Percentiles rank a stretch among this genome's conserved stretches.
Evolutionary conservation across 2,888 invertebrate genomes (phyloP).

Genomic region (Peribatodes rhomboidaria): DNA sequence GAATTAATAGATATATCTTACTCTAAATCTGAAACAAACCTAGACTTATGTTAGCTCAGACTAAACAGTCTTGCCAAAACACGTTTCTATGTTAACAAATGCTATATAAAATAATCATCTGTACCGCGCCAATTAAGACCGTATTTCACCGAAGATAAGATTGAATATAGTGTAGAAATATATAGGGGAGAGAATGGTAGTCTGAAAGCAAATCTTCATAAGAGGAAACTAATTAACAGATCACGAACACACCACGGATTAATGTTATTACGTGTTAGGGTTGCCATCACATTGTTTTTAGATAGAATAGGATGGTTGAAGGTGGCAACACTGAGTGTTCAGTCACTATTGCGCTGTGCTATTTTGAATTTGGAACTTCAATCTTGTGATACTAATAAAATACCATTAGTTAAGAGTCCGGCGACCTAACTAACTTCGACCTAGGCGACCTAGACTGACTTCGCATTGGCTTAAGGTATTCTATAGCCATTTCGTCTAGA

Average conservation of each 20-base stretch:
- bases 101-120: slow-evolving; percentile 32
- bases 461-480: no score
- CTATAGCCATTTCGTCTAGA: no score
- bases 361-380: no score
- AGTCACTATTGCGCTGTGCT: background rate
- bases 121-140: slow-evolving; percentile 17
- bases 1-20: background rate
- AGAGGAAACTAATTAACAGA: slow-evolving; percentile 72
- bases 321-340: background rate
- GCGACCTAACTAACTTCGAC: no score
- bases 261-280: slow-evolving; percentile 62
- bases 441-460: no score
- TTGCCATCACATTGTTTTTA: slow-evolving; percentile 20
- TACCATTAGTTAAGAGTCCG: no score
- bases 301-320: background rate
- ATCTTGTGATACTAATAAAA: no score
- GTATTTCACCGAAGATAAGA: slow-evolving; percentile 25
- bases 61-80: slow-evolving; percentile 36
- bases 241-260: slow-evolving; percentile 66
- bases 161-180: slow-evolving; percentile 17
- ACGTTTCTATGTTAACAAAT: slow-evolving; percentile 37
- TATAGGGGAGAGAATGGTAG: slow-evolving; percentile 23
- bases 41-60: slow-evolving; percentile 8
- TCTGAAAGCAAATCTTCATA: slow-evolving; percentile 64
- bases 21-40: slow-evolving; percentile 2